phyloP scores from a whole-genome alignment of 1,140 invertebrate species.

The Drosophila melanica region DNA sequence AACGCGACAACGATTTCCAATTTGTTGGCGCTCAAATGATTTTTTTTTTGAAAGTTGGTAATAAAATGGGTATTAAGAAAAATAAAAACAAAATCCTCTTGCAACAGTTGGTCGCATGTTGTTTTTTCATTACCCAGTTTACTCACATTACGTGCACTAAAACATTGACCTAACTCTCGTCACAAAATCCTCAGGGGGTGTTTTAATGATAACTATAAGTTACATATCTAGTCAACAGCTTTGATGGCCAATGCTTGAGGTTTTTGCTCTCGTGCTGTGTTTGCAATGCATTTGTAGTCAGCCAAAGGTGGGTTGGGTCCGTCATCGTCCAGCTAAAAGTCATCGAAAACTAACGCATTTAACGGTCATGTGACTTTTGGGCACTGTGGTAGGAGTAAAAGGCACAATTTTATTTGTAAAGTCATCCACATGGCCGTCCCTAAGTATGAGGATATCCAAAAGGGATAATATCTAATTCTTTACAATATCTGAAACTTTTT shows the following conservation, averaged over 20 bases:
- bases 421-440: conserved; percentile 56
- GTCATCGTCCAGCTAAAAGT: conserved; percentile 28
- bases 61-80: neutral
- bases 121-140: conserved; percentile 6
- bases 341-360: conserved; percentile 52
- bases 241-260: conserved; percentile 63
- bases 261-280: conserved; percentile 55
- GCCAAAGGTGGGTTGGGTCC: conserved; percentile 16
- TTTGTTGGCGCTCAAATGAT: neutral
- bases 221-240: conserved; percentile 40
- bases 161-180: conserved; percentile 58
- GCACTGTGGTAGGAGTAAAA: conserved; percentile 18
- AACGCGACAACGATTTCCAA: neutral
- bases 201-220: conserved; percentile 67
- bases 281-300: conserved; percentile 66
- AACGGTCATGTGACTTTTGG: conserved; percentile 58
- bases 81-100: neutral
- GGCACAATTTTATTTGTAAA: conserved; percentile 49
- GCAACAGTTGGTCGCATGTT: conserved; percentile 48
- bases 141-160: conserved; percentile 27
- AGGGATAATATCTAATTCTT: neutral
- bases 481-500: too few relatives aligned
- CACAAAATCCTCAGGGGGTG: conserved; percentile 32
- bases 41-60: neutral
- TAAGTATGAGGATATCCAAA: conserved; percentile 1